These are phyloP conservation scores for Elaeidobius kamerunicus DNA, from an alignment of 2,888 invertebrate species.

Conservation along the genomic window DNA sequence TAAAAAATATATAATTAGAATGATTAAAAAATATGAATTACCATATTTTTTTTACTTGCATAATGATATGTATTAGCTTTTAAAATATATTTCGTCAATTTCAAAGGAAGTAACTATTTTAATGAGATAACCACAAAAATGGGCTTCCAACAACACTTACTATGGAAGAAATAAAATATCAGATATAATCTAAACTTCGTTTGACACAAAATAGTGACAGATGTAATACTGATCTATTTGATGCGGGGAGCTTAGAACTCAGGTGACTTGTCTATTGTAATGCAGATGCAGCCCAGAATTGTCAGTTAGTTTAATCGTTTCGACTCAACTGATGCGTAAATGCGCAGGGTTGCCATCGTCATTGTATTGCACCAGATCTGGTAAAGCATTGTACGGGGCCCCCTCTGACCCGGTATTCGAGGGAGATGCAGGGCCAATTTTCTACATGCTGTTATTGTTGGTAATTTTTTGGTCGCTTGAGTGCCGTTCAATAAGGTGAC, in stretches of 20 bases:
- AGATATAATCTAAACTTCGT: constrained; percentile 18
- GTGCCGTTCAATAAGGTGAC: constrained; percentile 40
- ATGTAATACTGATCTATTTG: constrained; percentile 37
- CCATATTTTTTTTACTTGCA: too few relatives aligned
- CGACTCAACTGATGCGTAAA: constrained; percentile 41
- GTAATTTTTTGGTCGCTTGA: constrained; percentile 45
- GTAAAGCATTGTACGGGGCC: constrained; percentile 27
- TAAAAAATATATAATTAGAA: too few relatives aligned
- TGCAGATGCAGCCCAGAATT: constrained; percentile 41
- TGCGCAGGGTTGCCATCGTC: constrained; percentile 29
- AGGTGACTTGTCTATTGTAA: constrained; percentile 42
- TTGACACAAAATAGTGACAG: constrained; percentile 37
- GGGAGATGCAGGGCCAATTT: constrained; percentile 42
- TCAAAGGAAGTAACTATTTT: neutral
- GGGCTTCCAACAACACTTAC: neutral
- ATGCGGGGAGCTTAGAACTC: constrained; percentile 32
- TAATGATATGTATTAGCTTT: too few relatives aligned
- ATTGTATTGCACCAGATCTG: constrained; percentile 28
- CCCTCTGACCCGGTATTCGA: constrained; percentile 39
- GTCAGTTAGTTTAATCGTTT: constrained; percentile 43
- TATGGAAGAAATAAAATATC: constrained; percentile 3
- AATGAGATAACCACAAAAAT: neutral
- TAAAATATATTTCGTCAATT: too few relatives aligned
- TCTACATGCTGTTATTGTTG: constrained; percentile 44
- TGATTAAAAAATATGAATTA: too few relatives aligned